A percentile compares a stretch with the other conserved stretches of the same genome.
phyloP scores from a whole-genome alignment of 2,113 vertebrate genomes.

The Bufo bufo region DNA sequence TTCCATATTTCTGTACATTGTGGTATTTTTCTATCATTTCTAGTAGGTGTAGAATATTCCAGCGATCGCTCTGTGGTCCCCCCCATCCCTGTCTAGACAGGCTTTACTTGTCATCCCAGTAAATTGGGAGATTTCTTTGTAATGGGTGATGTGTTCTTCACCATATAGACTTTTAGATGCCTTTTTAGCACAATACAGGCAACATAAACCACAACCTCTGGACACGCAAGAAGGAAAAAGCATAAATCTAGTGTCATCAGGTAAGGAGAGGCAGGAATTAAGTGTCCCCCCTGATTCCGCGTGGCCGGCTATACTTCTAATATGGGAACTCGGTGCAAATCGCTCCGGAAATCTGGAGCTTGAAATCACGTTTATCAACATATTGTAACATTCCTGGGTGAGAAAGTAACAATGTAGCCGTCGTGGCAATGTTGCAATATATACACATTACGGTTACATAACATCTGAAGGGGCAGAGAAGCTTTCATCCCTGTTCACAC shows the following conservation, averaged over 20 bases:
- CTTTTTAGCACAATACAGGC: background rate
- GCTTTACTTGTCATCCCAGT: background rate
- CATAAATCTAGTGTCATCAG: background rate
- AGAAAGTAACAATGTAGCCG: background rate
- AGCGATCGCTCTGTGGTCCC: too few relatives aligned
- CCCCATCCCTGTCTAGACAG: background rate
- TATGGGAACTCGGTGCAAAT: background rate
- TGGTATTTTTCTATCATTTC: too few relatives aligned
- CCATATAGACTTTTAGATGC: slow-evolving; percentile 17
- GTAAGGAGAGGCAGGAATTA: background rate
- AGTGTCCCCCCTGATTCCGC: too few relatives aligned
- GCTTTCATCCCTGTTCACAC: too few relatives aligned
- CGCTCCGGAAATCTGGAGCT: background rate
- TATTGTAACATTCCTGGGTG: background rate
- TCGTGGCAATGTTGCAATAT: background rate
- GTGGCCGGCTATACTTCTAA: too few relatives aligned
- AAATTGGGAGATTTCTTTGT: background rate
- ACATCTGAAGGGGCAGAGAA: background rate
- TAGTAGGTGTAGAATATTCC: background rate
- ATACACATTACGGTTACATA: background rate
- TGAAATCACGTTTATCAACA: background rate
- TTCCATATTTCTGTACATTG: too few relatives aligned
- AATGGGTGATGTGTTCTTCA: background rate
- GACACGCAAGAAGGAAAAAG: background rate
- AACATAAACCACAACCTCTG: background rate